Conservation (phyloP, 1,140 invertebrate species). For the Trachymyrmex cornetzi region DNA sequence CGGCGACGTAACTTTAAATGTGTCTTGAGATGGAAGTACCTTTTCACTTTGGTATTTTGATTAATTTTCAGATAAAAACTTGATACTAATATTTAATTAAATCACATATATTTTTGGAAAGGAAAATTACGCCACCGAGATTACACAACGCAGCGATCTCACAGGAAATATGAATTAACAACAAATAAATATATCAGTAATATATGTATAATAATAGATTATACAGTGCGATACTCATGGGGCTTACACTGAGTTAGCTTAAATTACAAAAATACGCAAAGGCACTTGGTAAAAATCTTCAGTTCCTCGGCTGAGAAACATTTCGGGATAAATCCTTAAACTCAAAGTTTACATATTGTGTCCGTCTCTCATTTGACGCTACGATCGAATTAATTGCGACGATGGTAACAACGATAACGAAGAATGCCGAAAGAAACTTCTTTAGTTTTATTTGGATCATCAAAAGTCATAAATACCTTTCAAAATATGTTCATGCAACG, state of each 20-base stretch:
- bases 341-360: constrained; percentile 4
- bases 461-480: constrained; percentile 22
- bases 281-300: constrained; percentile 77
- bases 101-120: not conserved
- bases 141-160: constrained; percentile 6
- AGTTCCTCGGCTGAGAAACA: constrained; percentile 57
- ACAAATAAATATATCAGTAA: constrained; percentile 62
- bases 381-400: constrained; percentile 39
- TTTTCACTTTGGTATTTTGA: constrained; percentile 16
- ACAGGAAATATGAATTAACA: constrained; percentile 31
- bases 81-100: not conserved
- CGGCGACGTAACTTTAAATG: constrained; percentile 24
- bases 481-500: constrained; percentile 10
- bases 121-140: constrained; percentile 30
- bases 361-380: constrained; percentile 30
- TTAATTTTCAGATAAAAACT: not conserved
- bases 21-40: not conserved
- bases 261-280: constrained; percentile 80
- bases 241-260: constrained; percentile 74
- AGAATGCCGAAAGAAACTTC: not conserved
- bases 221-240: constrained; percentile 57
- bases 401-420: constrained; percentile 29
- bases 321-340: constrained; percentile 26
- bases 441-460: constrained; percentile 2
- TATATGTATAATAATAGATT: constrained; percentile 63